Base-by-base conservation (phyloP, 2,888 invertebrate species). In the Aleiodes testaceus region DNA sequence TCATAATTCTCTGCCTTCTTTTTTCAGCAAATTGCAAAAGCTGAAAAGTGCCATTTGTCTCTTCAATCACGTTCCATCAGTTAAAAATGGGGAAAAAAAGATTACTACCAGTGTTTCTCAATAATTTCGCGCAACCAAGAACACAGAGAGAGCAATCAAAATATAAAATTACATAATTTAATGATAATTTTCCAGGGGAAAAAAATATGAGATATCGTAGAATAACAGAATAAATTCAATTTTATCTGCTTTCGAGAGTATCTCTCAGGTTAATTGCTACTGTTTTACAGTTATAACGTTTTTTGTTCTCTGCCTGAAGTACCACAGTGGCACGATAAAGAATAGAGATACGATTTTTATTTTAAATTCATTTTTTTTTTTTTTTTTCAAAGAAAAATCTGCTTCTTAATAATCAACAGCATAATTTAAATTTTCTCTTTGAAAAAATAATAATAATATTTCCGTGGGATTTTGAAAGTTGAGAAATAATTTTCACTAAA, bases 401-500 rank as follows among this genome's bases (percentile, higher is more conserved):
- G 59, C 16, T 30, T 59, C 59, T 59, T 6, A 14, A 59, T 59
- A 42, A 49, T 49, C 16, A n/a, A n/a, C 3, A 16, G 3, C 5
- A 50, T 50, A 3, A 16, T 45, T 45, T 14, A 45, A 12, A 45
- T 45, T 14, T 45, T 5, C 26, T 26, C 26, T 26, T 5, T 0
- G 5, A 26, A 26, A 36, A 36, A 9, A 36, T 9, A 36, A 36
- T 6, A 5, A 9, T 36, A 9, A 9, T 36, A 7, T 26, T 6
- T 47, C 14, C 61, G 20, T 63, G 61, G 45, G 63, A 63, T 63
- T 63, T 22, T 63, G 63, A 63, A 63, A 45, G 63, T 63, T 45
- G n/a, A 22, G 3, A 45, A 45, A 45, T 11, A 4, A 12, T 45
- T 61, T 61, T 61, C 20, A 11, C 42, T 16, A 59, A 7, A 63